Evolutionary conservation across 2,888 invertebrate species (phyloP), one percentile per base, ranked within the genome.

Genomic region (Homarus gammarus): DNA sequence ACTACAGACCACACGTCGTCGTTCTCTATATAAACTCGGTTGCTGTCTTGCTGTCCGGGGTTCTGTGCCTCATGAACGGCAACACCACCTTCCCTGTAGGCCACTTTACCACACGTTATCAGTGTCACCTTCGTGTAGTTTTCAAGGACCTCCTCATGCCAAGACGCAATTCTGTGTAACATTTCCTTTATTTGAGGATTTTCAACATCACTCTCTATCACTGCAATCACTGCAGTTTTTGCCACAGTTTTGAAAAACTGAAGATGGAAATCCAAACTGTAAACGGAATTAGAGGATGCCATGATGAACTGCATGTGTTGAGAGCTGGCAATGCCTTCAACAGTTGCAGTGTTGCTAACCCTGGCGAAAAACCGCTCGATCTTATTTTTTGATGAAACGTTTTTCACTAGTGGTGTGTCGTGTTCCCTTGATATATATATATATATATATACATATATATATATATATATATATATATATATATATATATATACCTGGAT

Each of bases 1-100:
- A 84, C 27, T n/a, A 84, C 51, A 12, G 72, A 33, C 83, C 83
- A 73, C 51, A 73, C 72, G 15, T 72, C 31, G 27, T 72, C 83
- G 5, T 49, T 8, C 36, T 27, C 51, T n/a, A 83, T 33, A 10
- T 40, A 44, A n/a, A 72, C 51, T 33, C 33, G 33, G 27, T 31
- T 2, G 51, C 15, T 8, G 15, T 12, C 51, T 33, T 31, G 38
- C 1, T 33, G 6, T 33, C 10, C 2, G 27, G 83, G 49, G 22
- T 36, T 40, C 27, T 33, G 36, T 1, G 33, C 83, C 22, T 27
- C 56, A n/a, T 83, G 49, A 27, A 70, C 70, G 31, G 70, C 73
- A 12, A 84, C 72, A 33, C 83, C 56, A 56, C 83, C 83, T 15
- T 83, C 56, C 72, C 33, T 18, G 18, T 51, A 38, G n/a, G n/a